Base-by-base conservation (phyloP, 2,113 vertebrate species). In the Eudyptes chrysolophus region DNA sequence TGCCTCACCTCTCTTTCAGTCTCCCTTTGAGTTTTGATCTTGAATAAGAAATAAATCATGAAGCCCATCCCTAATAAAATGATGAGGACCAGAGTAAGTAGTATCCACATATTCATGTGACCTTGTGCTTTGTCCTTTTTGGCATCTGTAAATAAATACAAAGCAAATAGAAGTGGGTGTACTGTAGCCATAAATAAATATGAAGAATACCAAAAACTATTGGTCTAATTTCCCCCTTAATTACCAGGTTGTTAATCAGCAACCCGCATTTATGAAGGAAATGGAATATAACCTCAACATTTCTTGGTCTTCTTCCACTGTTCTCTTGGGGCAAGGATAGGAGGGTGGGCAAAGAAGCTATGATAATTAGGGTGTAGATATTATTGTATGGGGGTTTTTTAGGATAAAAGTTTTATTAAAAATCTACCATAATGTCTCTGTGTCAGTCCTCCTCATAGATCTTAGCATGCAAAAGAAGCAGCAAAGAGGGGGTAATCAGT, bases 141-240 rank as follows among this genome's bases (percentile, higher is more conserved):
- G 24, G 24, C 18, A 57, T 64, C 97, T 97, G 83, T 36, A 94
- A 95, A 92, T 55, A 90, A 88, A 80, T 30, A 40, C 18, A 88
- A 85, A 85, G 10, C 13, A 88, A 83, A 70, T 27, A 90, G 4
- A 64, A 89, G 30, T 42, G 3, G 26, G 16, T 75, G 8, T 75
- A 32, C 12, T 46, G 14, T 42, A 66, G 49, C 16, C 22, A 78
- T 40, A 90, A 74, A 65, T 64, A 69, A 68, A 77, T 70, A 58
- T 20, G 38, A 60, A 94, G 20, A 44, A 8, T 30, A 55, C 14
- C 34, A 8, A 92, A 80, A 86, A 84, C 9, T 66, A 3, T 22
- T n/a, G 19, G 9, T 26, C 30, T 78, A 9, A 48, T 65, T 74
- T 80, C 7, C 14, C 25, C 25, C 21, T 61, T 81, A 70, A 51